These are phyloP conservation scores for Aphidius gifuensis DNA, from an alignment of 1,140 invertebrate genomes.

Conservation along the genomic window DNA sequence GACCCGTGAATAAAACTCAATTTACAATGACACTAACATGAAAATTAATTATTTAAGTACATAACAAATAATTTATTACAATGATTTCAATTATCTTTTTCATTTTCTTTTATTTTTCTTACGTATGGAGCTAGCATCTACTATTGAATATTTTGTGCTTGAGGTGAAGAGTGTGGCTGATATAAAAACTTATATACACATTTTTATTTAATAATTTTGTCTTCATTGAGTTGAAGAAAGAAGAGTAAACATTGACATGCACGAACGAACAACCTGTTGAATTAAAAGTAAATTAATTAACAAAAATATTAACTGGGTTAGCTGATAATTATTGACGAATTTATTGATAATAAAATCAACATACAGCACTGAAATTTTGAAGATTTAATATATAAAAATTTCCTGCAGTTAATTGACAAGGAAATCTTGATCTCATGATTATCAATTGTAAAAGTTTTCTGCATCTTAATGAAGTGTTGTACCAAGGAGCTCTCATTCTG, in stretches of 20 bases:
- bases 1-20: too few species aligned
- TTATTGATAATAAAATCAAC: conserved; percentile 6
- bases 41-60: too few species aligned
- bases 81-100: too few species aligned
- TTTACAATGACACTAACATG: too few species aligned
- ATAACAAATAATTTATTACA: too few species aligned
- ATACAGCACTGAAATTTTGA: conserved; percentile 34
- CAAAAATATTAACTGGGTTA: too few species aligned
- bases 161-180: too few species aligned
- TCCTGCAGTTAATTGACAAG: conserved; percentile 33
- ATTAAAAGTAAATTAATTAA: too few species aligned
- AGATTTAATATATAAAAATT: conserved; percentile 35
- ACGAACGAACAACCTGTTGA: conserved; percentile 29
- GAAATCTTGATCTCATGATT: conserved; percentile 27
- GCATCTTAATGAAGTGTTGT: conserved; percentile 26
- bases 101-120: too few species aligned
- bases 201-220: not conserved
- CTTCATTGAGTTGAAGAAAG: conserved; percentile 27
- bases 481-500: conserved; percentile 32
- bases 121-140: too few species aligned
- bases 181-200: not conserved
- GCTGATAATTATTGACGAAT: too few species aligned
- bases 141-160: too few species aligned
- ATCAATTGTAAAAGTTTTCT: conserved; percentile 30
- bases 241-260: conserved; percentile 34